Base-by-base conservation (phyloP, 2,888 invertebrate species). In the Cryptocheilus praepositus region DNA sequence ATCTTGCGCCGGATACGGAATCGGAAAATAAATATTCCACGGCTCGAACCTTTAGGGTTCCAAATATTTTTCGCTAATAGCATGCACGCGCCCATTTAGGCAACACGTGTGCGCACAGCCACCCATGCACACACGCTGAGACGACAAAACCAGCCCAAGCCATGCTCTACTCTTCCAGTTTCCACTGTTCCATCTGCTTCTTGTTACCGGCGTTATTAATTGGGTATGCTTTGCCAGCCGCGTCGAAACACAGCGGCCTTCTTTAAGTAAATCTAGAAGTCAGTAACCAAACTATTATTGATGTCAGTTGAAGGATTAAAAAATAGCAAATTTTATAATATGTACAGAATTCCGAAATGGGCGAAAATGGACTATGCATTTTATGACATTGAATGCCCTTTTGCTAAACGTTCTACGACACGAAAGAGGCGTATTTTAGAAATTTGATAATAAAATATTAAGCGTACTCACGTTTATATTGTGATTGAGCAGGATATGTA, bases 31-130 rank as follows among this genome's bases (percentile, higher is more conserved):
- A 28, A 16, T 36, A 55, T n/a, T 19, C 55, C 18, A 16, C 18
- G 28, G 36, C 49, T 49, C 49, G 49, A 49, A 49, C 64, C 61
- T 66, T 64, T 68, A 62, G 66, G 64, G 61, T 64, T 73, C 59
- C 64, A 54, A 76, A 75, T 79, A 77, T 80, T 83, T 82, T 81
- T 81, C 74, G 83, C 85, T 86, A 86, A 86, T 86, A 85, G 82
- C 83, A 83, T 84, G 82, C 87, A 87, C 86, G 86, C 87, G 86
- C 85, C 85, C 86, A 85, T 83, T 81, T 83, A 83, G 86, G 83
- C 86, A 86, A 87, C 87, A 88, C 87, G 87, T 86, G 87, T 81
- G 82, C 84, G 80, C 16, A 62, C 61, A 60, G 57, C 25, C 58
- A 52, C 64, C 55, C 36, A 11, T 11, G 11, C 4, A 11, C 36